Evolutionary conservation across 2,113 vertebrate species (phyloP).

Genomic region (Elgaria multicarinata): DNA sequence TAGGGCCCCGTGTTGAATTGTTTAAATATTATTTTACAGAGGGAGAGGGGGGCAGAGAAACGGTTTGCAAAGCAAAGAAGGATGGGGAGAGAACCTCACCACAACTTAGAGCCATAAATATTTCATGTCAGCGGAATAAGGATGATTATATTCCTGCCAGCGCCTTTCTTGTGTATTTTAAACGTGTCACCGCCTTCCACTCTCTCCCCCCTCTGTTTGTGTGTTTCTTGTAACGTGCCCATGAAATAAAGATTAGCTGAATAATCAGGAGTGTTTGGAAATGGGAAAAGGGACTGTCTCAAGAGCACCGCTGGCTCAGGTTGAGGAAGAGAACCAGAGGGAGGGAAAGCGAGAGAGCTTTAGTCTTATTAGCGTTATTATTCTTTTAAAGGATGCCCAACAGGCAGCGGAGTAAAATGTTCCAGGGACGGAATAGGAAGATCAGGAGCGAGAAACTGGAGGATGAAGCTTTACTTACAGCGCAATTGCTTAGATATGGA

Average conservation of each 20-base stretch:
- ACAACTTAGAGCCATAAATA: conserved; percentile 70
- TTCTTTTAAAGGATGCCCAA: conserved; percentile 50
- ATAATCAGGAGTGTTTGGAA: conserved; percentile 70
- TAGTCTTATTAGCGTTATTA: neutral
- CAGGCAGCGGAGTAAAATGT: conserved; percentile 39
- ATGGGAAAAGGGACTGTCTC: conserved; percentile 62
- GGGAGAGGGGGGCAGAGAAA: conserved; percentile 13
- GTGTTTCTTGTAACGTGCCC: conserved; percentile 70
- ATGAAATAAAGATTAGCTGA: conserved; percentile 80
- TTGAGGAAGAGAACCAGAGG: conserved; percentile 5
- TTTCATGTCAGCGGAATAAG: conserved; percentile 65
- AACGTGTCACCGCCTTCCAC: conserved; percentile 71
- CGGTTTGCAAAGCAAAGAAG: conserved; percentile 22
- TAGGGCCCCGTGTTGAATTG: neutral
- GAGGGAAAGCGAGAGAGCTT: neutral
- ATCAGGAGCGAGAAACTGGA: neutral
- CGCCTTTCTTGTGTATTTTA: conserved; percentile 72
- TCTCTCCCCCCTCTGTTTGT: conserved; percentile 60
- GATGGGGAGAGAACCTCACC: conserved; percentile 41
- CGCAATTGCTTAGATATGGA: conserved; percentile 19
- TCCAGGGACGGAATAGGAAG: conserved; percentile 2
- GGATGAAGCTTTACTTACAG: neutral
- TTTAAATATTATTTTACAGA: neutral
- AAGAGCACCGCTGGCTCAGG: conserved; percentile 50
- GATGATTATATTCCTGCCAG: conserved; percentile 69